phyloP scores from a whole-genome alignment of 30 jellyfish, hydroid and myxozoan species.

The Rhopilema esculentum region DNA sequence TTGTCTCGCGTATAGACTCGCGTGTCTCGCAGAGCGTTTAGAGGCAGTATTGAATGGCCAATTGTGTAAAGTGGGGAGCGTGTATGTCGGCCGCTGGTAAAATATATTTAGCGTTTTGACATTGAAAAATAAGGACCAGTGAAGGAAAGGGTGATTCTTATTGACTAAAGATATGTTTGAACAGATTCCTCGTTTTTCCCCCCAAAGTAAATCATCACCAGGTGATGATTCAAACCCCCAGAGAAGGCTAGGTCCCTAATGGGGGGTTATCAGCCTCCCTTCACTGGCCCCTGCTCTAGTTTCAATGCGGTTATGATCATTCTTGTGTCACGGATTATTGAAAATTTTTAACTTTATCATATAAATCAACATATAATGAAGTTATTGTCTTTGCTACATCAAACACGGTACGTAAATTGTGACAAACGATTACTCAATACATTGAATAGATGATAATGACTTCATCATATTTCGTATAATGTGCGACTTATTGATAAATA shows the following conservation, averaged over 20 bases:
- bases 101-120: background rate
- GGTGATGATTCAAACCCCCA: no score
- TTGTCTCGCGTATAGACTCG: conserved; percentile 24
- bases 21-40: conserved; percentile 31
- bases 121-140: background rate
- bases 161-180: no score
- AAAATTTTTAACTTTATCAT: background rate
- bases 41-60: conserved; percentile 6
- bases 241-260: no score
- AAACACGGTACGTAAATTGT: background rate
- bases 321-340: background rate
- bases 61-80: background rate
- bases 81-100: background rate
- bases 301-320: background rate
- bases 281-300: background rate
- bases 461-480: background rate
- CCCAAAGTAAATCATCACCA: no score
- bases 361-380: background rate
- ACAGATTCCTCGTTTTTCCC: no score
- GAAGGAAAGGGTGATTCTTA: background rate
- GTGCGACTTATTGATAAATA: no score
- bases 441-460: background rate
- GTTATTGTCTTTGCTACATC: background rate
- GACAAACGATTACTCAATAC: background rate
- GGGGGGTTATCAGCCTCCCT: no score